Percentiles rank a stretch among this genome's conserved stretches.
phyloP scores from a whole-genome alignment of 2,113 vertebrate genomes.

The Erythrolamprus reginae region DNA sequence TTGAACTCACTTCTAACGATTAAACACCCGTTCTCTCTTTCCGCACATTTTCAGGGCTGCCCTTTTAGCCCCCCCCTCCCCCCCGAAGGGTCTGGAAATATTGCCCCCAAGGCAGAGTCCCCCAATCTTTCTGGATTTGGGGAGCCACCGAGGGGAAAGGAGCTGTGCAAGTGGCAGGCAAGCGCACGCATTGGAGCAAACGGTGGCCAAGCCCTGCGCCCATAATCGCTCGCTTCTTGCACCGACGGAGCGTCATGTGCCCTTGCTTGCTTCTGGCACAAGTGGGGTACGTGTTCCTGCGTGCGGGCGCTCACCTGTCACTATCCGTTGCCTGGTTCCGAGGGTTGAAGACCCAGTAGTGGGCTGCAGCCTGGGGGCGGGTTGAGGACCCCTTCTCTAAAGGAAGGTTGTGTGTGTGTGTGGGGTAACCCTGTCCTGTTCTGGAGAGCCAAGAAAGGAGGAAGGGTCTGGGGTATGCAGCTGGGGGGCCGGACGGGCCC shows the following conservation, averaged over 20 bases:
- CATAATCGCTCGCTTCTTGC: too few relatives aligned
- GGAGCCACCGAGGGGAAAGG: too few relatives aligned
- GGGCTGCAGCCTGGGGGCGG: background rate
- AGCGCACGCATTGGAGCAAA: too few relatives aligned
- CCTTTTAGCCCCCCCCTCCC: background rate
- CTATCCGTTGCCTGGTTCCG: background rate
- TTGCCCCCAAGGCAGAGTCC: background rate
- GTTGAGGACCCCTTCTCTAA: background rate
- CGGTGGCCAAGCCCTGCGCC: rapidly evolving
- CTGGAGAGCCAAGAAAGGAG: background rate
- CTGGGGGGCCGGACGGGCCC: background rate
- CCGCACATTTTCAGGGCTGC: background rate
- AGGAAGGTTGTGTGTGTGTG: too few relatives aligned
- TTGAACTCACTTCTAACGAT: rapidly evolving
- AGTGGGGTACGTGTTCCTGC: background rate
- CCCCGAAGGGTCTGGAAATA: background rate
- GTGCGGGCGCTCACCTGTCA: background rate
- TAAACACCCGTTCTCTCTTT: background rate
- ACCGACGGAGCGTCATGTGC: rapidly evolving
- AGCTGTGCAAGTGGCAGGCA: too few relatives aligned
- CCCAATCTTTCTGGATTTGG: background rate
- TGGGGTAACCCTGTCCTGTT: background rate
- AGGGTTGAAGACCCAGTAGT: background rate
- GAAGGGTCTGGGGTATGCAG: too few relatives aligned
- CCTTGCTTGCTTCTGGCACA: background rate